Percentiles rank a stretch among this genome's conserved stretches.
Conservation (phyloP, 1,140 invertebrate species). For the Thalassaphorura encarpata region DNA sequence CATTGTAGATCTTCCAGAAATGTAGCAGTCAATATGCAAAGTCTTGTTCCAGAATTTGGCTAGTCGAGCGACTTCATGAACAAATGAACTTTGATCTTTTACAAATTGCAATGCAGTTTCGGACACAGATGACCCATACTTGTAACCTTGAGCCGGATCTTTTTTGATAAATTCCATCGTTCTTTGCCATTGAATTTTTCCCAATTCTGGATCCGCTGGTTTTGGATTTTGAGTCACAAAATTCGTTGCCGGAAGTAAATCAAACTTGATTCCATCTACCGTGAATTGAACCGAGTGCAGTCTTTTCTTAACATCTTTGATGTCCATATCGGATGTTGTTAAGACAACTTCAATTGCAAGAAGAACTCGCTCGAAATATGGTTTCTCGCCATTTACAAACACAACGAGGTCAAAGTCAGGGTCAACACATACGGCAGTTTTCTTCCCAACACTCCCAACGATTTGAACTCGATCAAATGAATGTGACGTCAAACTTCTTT, state of each 20-base stretch:
- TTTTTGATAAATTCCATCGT: background rate
- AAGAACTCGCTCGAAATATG: background rate
- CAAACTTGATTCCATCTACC: background rate
- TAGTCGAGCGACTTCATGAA: background rate
- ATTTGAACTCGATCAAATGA: background rate
- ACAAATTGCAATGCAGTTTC: background rate
- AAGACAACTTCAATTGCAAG: background rate
- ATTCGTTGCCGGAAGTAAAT: background rate
- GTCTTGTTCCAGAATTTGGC: conserved; percentile 2
- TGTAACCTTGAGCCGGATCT: background rate
- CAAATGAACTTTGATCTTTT: background rate
- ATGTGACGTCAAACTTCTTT: too few species aligned
- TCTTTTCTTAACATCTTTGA: background rate
- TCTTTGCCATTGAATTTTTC: background rate
- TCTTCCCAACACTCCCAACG: background rate
- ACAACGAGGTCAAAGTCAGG: conserved; percentile 1
- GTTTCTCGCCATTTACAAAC: background rate
- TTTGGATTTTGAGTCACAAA: background rate
- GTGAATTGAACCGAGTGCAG: background rate
- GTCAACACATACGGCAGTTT: background rate
- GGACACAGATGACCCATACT: background rate
- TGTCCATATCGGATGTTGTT: background rate
- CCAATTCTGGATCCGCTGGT: background rate
- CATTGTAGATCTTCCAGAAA: background rate
- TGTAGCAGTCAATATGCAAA: background rate